phyloP scores from a whole-genome alignment of 2,888 invertebrate genomes.

The Andrena hattorfiana region DNA sequence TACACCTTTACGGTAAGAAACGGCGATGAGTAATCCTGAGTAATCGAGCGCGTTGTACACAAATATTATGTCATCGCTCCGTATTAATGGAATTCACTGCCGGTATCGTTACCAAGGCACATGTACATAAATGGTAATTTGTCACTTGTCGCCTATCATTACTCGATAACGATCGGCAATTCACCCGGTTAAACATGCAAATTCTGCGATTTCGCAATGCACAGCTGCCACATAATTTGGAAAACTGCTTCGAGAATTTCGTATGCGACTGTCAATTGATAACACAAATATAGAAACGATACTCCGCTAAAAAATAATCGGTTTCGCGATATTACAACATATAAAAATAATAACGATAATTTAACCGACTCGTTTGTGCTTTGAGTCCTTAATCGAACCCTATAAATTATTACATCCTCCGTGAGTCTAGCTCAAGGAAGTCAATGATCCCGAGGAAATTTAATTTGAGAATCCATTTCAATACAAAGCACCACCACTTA shows the following conservation, averaged over 20 bases:
- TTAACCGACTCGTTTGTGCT: too few relatives aligned
- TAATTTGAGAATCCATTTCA: too few relatives aligned
- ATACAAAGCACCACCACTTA: too few relatives aligned
- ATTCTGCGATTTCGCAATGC: not conserved
- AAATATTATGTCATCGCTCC: slow-evolving; percentile 58
- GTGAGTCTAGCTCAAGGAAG: too few relatives aligned
- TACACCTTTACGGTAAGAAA: slow-evolving; percentile 19
- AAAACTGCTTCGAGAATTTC: not conserved
- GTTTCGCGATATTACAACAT: too few relatives aligned
- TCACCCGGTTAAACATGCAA: not conserved
- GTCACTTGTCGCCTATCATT: slow-evolving; percentile 3
- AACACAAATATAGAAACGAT: not conserved
- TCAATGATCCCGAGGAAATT: too few relatives aligned
- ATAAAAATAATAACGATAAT: too few relatives aligned
- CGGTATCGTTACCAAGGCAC: slow-evolving; percentile 19
- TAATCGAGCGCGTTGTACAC: slow-evolving; percentile 44
- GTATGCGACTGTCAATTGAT: not conserved
- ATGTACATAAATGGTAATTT: slow-evolving; percentile 37
- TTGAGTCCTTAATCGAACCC: too few relatives aligned
- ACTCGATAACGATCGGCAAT: not conserved
- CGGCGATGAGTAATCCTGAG: slow-evolving; percentile 47
- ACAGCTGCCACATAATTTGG: too few relatives aligned
- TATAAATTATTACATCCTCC: too few relatives aligned
- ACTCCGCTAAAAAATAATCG: too few relatives aligned
- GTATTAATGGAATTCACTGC: slow-evolving; percentile 20